These are phyloP conservation scores for Globia sparganii DNA, from an alignment of 2,888 invertebrate species.

Conservation along the genomic window DNA sequence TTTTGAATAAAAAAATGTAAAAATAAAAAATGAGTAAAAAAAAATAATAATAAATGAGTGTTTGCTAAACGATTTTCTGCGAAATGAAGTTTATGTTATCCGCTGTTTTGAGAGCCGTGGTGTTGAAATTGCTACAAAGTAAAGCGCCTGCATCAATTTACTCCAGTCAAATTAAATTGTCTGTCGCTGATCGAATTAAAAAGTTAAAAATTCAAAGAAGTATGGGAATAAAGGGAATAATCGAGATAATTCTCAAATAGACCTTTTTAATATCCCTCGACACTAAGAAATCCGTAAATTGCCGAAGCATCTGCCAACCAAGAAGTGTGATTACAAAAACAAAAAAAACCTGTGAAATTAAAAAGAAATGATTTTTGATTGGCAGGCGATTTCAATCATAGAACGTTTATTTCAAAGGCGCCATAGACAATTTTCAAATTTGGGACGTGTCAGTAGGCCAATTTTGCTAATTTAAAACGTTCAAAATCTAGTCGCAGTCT, in stretches of 20 bases:
- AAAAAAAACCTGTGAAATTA: constrained; percentile 2
- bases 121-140: background rate
- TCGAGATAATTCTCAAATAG: background rate
- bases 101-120: background rate
- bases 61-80: too few species aligned
- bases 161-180: background rate
- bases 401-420: background rate
- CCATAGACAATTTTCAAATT: constrained; percentile 5
- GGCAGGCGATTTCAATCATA: background rate
- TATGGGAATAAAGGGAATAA: background rate
- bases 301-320: background rate
- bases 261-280: constrained; percentile 3
- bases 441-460: too few species aligned
- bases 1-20: too few species aligned
- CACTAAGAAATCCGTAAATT: background rate
- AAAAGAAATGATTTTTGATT: constrained; percentile 2
- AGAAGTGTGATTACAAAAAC: background rate
- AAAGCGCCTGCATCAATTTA: background rate
- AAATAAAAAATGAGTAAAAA: too few species aligned
- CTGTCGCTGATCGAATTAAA: background rate
- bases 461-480: too few species aligned
- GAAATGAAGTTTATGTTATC: too few species aligned
- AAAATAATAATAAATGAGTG: too few species aligned
- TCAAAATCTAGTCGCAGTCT: too few species aligned
- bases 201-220: background rate